A percentile compares a stretch with the other conserved stretches of the same genome.
phyloP scores from a whole-genome alignment of 2,888 invertebrate genomes.

The Hermaeophaga mercurialis region DNA sequence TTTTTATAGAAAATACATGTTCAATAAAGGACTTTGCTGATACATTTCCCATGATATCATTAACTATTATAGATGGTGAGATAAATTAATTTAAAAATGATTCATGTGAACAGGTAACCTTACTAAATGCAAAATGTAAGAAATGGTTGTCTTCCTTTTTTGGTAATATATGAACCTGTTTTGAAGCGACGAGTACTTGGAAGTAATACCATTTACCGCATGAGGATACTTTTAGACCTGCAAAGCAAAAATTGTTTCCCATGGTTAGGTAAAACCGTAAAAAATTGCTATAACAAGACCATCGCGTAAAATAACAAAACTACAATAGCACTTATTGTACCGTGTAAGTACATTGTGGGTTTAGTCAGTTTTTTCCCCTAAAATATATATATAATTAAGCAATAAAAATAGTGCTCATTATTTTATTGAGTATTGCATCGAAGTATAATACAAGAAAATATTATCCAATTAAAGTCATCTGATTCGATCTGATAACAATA shows the following conservation, averaged over 20 bases:
- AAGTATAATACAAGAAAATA: background rate
- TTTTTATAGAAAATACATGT: too few species aligned
- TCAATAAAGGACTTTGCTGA: too few species aligned
- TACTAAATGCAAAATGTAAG: background rate
- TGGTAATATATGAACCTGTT: slow-evolving; percentile 11
- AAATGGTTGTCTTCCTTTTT: background rate
- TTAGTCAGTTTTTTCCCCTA: slow-evolving; percentile 5
- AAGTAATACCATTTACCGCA: background rate
- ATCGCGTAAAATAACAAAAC: slow-evolving; percentile 14
- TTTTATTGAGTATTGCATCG: slow-evolving; percentile 4
- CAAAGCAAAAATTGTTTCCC: slow-evolving; percentile 22
- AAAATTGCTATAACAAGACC: slow-evolving; percentile 20
- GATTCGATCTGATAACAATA: background rate
- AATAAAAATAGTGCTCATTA: slow-evolving; percentile 4
- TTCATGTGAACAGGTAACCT: background rate
- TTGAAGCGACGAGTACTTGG: background rate
- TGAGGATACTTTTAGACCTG: slow-evolving; percentile 1
- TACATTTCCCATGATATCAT: too few species aligned
- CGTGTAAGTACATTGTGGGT: slow-evolving; percentile 19
- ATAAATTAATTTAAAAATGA: too few species aligned
- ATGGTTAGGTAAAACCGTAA: slow-evolving; percentile 17
- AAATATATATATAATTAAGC: slow-evolving; percentile 4
- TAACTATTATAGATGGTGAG: too few species aligned
- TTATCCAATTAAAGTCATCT: background rate
- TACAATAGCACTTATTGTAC: slow-evolving; percentile 22